Evolutionary conservation across 2,888 invertebrate species (phyloP).

Genomic region (Caenorhabditis wallacei): DNA sequence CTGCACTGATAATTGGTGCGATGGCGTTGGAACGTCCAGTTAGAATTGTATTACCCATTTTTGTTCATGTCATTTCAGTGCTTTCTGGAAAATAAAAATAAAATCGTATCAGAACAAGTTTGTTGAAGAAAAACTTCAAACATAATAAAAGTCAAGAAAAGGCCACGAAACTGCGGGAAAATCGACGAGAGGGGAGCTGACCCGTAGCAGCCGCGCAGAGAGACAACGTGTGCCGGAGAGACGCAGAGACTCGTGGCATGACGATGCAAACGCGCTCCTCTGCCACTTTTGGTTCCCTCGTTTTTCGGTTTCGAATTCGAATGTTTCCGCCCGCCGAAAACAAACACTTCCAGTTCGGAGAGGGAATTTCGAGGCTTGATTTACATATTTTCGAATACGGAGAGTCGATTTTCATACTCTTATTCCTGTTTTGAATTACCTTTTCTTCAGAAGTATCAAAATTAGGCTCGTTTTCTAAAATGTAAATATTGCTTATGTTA

Average conservation of each 20-base stretch:
- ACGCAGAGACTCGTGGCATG: constrained; percentile 26
- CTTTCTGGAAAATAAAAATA: constrained; percentile 11
- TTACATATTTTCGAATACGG: neutral
- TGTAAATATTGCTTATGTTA: no score
- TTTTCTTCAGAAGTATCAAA: neutral
- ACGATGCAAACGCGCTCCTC: constrained; percentile 38
- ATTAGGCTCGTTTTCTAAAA: no score
- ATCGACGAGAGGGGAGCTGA: constrained; percentile 27
- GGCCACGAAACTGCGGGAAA: constrained; percentile 34
- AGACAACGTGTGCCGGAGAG: constrained; percentile 33
- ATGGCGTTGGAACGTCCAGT: constrained; percentile 50
- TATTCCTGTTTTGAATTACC: neutral
- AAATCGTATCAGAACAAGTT: constrained; percentile 4
- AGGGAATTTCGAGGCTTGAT: neutral
- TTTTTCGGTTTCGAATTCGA: constrained; percentile 27
- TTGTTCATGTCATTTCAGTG: constrained; percentile 28
- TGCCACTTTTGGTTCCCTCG: constrained; percentile 18
- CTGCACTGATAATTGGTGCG: constrained; percentile 64
- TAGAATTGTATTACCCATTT: constrained; percentile 65
- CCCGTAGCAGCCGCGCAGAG: constrained; percentile 40
- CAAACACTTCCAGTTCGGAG: neutral
- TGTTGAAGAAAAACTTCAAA: neutral
- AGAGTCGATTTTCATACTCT: neutral
- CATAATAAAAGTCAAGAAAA: constrained; percentile 28
- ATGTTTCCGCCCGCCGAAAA: constrained; percentile 13